These are phyloP conservation scores for Strigamia transsilvanica DNA, from an alignment of 2,888 invertebrate species.

Conservation along the genomic window DNA sequence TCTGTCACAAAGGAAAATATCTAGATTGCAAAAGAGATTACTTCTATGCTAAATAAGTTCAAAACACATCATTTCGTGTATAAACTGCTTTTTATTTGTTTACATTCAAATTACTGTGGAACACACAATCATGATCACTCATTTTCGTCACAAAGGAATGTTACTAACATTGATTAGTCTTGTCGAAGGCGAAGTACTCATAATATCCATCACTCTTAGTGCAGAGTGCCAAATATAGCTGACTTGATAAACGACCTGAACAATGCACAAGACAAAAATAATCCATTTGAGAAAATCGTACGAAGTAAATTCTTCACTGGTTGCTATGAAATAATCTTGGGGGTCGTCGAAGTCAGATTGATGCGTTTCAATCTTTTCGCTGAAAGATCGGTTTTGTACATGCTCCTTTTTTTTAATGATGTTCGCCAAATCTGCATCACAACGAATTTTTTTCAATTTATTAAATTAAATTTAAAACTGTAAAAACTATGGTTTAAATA, in stretches of 20 bases:
- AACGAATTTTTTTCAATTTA: background rate
- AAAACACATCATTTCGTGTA: too few relatives aligned
- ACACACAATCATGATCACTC: background rate
- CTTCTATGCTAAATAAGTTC: too few relatives aligned
- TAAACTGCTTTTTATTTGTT: too few relatives aligned
- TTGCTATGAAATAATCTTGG: too few relatives aligned
- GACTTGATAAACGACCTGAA: background rate
- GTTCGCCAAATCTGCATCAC: background rate
- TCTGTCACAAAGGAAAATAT: too few relatives aligned
- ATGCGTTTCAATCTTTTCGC: background rate
- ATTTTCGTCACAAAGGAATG: background rate
- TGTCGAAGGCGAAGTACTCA: slow-evolving; percentile 18
- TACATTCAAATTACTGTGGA: too few relatives aligned
- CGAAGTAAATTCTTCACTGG: slow-evolving; percentile 1
- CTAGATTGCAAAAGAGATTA: too few relatives aligned
- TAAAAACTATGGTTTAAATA: background rate
- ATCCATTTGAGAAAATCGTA: slow-evolving; percentile 20
- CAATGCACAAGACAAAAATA: slow-evolving; percentile 2
- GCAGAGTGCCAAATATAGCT: slow-evolving; percentile 17
- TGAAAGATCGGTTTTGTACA: background rate
- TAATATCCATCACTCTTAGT: background rate
- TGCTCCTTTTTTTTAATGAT: background rate
- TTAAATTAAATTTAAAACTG: too few relatives aligned
- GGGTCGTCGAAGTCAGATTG: background rate
- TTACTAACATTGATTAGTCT: slow-evolving; percentile 3